phyloP scores from a whole-genome alignment of 2,888 invertebrate genomes.

The Busseola fusca region DNA sequence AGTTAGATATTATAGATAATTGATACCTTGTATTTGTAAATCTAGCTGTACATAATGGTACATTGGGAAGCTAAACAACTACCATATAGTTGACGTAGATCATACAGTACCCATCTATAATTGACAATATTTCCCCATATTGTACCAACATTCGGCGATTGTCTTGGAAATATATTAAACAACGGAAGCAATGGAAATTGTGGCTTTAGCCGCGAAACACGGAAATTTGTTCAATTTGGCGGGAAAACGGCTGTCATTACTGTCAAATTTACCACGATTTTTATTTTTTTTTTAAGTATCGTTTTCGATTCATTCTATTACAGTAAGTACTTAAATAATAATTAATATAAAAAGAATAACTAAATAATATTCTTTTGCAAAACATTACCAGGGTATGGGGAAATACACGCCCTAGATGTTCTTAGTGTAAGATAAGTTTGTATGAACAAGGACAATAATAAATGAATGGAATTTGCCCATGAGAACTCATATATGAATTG shows the following conservation, averaged over 20 bases:
- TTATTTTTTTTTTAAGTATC: not conserved
- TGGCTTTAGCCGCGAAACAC: not conserved
- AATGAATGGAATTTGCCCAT: slow-evolving; percentile 26
- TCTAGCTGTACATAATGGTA: slow-evolving; percentile 52
- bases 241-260: slow-evolving; percentile 1
- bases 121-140: slow-evolving; percentile 36
- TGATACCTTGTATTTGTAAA: slow-evolving; percentile 43
- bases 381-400: not conserved
- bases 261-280: not conserved
- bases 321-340: not conserved
- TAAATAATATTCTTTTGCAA: slow-evolving; percentile 1
- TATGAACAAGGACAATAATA: slow-evolving; percentile 13
- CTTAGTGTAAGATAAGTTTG: not conserved
- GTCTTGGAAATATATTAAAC: slow-evolving; percentile 16
- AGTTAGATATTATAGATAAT: slow-evolving; percentile 30
- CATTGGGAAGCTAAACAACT: slow-evolving; percentile 18
- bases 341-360: not conserved
- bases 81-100: slow-evolving; percentile 13
- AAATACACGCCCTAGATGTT: slow-evolving; percentile 11
- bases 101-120: not conserved
- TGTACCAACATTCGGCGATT: slow-evolving; percentile 29
- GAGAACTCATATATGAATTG: slow-evolving; percentile 16
- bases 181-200: slow-evolving; percentile 11
- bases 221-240: not conserved
- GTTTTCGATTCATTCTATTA: not conserved